Conservation (phyloP, 2,113 vertebrate genomes). For the Psammodynastes pulverulentus region DNA sequence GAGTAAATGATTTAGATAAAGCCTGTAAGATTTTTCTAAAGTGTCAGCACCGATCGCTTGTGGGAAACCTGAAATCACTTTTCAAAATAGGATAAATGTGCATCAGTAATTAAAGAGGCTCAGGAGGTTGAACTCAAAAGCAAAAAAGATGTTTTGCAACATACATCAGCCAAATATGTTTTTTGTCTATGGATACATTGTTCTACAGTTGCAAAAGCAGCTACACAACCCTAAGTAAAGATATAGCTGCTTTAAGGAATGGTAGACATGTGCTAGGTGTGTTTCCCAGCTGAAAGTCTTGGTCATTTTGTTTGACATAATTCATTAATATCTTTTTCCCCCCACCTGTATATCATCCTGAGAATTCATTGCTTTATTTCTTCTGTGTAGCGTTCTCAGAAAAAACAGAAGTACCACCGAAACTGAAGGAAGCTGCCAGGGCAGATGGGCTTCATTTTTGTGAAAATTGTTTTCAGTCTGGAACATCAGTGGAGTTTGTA, state of each 20-base stretch:
- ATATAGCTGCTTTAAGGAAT: background rate
- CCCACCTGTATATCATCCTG: background rate
- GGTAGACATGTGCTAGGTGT: background rate
- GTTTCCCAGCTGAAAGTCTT: background rate
- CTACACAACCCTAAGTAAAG: background rate
- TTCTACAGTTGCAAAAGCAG: background rate
- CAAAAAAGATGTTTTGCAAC: background rate
- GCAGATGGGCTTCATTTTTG: slow-evolving; percentile 76
- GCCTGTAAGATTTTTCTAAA: background rate
- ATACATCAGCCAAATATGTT: background rate
- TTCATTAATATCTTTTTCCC: slow-evolving; percentile 4
- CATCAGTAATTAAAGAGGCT: background rate
- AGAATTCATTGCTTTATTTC: slow-evolving; percentile 38
- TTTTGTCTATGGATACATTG: background rate
- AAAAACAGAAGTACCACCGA: slow-evolving; percentile 69
- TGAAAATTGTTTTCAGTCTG: slow-evolving; percentile 79
- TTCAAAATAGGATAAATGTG: background rate
- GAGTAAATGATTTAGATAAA: background rate
- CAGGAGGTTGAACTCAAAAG: background rate
- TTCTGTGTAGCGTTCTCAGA: slow-evolving; percentile 73
- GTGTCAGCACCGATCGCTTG: background rate
- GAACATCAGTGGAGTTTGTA: slow-evolving; percentile 74
- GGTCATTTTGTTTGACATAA: slow-evolving; percentile 12
- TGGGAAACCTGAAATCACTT: background rate
- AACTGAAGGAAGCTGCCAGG: slow-evolving; percentile 72